Evolutionary conservation across 2,113 vertebrate species (phyloP), one percentile per base, ranked within the genome.

Genomic region (Ardeotis arabs): DNA sequence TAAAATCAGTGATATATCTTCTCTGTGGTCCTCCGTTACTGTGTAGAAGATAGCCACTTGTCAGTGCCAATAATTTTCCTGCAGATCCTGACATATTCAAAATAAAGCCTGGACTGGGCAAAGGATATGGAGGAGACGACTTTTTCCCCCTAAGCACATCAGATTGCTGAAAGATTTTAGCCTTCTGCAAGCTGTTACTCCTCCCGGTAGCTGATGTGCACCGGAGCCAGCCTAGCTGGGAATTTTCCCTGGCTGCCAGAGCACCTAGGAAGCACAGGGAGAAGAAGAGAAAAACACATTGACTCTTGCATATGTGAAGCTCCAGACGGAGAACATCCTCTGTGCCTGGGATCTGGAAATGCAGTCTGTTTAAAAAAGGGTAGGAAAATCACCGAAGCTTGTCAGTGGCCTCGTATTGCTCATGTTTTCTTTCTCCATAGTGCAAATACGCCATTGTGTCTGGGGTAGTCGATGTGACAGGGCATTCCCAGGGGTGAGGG

Each of bases 241-340:
- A 91, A 29, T 81, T 72, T 84, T 59, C 70, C 14, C 28, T 95
- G 73, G 22, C 60, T 75, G 41, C 2, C 2, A 13, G 60, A 86
- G 33, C 52, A 89, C 73, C 12, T 3, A 77, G 89, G 86, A 88
- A 84, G 56, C 12, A 0, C 60, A 87, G 41, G 18, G n/a, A 86
- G 70, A 23, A 60, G 63, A 66, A 49, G 25, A 94, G 84, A 88
- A 90, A 89, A 94, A 70, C 73, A 93, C 92, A 86, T 37, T 90
- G 89, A 55, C 28, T 87, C 66, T 73, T 90, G 68, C 79, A 88
- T 92, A 92, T 94, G 95, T 79, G 91, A 89, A 55, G 33, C 49
- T 96, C 95, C 95, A 95, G 87, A 97, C 3, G 58, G 86, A 1
- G 47, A 92, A 80, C 73, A 94, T 94, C 91, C 22, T 94, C 87